Conservation (phyloP, 2,797 vertebrate genomes). For the Sternotherus odoratus region DNA sequence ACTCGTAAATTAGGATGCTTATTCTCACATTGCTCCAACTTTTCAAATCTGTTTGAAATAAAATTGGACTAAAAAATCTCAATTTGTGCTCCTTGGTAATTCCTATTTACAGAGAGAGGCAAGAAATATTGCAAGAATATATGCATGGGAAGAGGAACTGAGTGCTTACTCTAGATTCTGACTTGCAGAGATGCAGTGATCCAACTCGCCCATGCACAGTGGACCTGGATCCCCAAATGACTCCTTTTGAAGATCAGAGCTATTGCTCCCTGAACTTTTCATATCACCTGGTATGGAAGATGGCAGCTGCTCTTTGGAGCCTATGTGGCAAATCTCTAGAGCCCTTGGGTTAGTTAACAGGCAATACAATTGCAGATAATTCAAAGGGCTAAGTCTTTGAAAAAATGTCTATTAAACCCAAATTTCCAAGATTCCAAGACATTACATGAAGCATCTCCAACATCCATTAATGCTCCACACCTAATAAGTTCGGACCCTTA, state of each 20-base stretch:
- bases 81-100: not conserved
- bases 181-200: not conserved
- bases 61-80: not conserved
- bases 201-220: not conserved
- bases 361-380: not conserved
- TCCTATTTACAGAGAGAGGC: not conserved
- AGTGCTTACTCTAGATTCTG: not conserved
- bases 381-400: no score
- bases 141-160: not conserved
- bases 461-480: not conserved
- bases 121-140: not conserved
- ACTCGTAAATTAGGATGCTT: not conserved
- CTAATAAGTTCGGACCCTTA: not conserved
- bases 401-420: not conserved
- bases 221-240: not conserved
- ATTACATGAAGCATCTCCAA: not conserved
- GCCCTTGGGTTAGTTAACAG: not conserved
- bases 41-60: not conserved
- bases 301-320: rapidly evolving
- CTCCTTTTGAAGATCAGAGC: not conserved
- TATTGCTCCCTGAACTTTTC: not conserved
- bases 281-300: not conserved
- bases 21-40: not conserved
- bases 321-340: not conserved
- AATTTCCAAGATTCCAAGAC: not conserved